phyloP scores from a whole-genome alignment of 2,888 invertebrate species.

The Machimus rusticus region DNA sequence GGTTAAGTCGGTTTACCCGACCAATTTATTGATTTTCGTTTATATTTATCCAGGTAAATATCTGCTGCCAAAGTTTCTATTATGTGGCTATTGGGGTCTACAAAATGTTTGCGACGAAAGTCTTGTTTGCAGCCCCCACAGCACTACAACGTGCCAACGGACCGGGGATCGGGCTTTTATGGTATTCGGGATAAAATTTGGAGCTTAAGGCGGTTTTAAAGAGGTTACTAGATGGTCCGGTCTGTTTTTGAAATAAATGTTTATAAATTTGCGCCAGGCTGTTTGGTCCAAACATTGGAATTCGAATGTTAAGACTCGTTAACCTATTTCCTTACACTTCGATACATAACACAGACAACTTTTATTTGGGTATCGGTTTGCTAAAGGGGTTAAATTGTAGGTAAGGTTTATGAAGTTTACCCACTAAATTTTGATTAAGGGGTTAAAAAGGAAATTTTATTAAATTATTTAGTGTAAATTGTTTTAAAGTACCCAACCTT shows the following conservation, averaged over 20 bases:
- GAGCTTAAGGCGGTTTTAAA: neutral
- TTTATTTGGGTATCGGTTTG: neutral
- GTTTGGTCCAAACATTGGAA: neutral
- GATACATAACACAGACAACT: neutral
- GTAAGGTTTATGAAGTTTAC: neutral
- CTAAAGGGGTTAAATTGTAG: neutral
- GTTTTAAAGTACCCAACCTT: neutral
- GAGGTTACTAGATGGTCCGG: neutral
- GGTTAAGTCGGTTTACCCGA: constrained; percentile 6
- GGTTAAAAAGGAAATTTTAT: neutral
- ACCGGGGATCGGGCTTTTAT: neutral
- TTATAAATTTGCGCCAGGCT: neutral
- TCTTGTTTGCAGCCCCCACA: neutral
- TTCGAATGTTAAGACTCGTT: neutral
- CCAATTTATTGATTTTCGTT: constrained; percentile 32
- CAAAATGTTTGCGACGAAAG: constrained; percentile 12
- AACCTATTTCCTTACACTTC: neutral
- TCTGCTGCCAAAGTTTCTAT: constrained; percentile 24
- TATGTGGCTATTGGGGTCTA: constrained; percentile 9
- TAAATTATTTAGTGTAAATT: neutral
- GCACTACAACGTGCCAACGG: neutral
- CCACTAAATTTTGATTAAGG: neutral
- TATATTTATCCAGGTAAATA: constrained; percentile 27
- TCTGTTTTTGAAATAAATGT: neutral
- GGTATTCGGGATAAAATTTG: neutral